Evolutionary conservation across 2,888 invertebrate genomes (phyloP).

Genomic region (Alentia gelatinosa): DNA sequence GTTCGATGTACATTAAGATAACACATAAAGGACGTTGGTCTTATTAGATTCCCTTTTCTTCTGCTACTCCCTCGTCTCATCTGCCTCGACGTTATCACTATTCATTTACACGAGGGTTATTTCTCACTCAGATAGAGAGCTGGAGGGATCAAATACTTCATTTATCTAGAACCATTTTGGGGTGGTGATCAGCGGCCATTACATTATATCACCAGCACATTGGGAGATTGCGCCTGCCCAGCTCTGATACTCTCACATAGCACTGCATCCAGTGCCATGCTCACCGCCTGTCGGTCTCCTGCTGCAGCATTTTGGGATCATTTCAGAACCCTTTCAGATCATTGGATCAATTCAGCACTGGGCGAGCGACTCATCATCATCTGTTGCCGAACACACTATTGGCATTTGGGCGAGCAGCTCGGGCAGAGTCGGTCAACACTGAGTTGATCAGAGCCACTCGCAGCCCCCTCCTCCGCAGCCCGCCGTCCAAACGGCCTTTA

Average conservation of each 20-base stretch:
- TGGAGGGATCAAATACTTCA: neutral
- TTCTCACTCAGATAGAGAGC: neutral
- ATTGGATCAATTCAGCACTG: constrained; percentile 41
- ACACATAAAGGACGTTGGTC: neutral
- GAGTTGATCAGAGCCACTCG: constrained; percentile 14
- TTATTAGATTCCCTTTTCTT: neutral
- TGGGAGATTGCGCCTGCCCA: neutral
- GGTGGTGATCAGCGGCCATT: neutral
- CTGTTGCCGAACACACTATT: constrained; percentile 49
- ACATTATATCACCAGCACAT: neutral
- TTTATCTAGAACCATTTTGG: neutral
- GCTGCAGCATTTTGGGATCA: constrained; percentile 15
- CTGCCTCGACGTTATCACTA: neutral
- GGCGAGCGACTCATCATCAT: constrained; percentile 21
- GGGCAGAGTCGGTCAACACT: neutral
- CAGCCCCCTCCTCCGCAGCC: neutral
- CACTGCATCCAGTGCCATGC: neutral
- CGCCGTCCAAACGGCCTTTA: constrained; percentile 2
- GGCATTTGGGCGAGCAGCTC: constrained; percentile 44
- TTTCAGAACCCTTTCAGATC: constrained; percentile 14
- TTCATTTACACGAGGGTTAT: neutral
- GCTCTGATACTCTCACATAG: neutral
- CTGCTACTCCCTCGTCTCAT: neutral
- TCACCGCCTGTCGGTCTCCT: neutral
- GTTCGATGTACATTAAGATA: neutral